Evolutionary conservation across 2,888 invertebrate genomes (phyloP), one percentile per base, ranked within the genome.

Genomic region (Heliconius ethilla): DNA sequence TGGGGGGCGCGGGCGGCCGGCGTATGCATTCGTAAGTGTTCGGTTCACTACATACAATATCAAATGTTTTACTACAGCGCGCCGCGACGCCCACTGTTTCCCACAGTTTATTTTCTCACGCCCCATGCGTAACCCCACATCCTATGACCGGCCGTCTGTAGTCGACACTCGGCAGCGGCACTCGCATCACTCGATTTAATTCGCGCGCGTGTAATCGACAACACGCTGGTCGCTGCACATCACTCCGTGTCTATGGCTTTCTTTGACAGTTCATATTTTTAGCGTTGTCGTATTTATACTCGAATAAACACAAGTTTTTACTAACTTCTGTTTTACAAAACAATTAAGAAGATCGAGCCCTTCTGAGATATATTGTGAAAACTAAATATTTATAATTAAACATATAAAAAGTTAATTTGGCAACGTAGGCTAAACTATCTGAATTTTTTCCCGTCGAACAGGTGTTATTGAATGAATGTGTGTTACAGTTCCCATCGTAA

Each of bases 61-160:
- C 95, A 95, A 94, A 95, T 95, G 95, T 95, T 95, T 95, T 93
- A 95, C 95, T 95, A 95, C 94, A 95, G 88, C 84, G 91, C 90
- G 89, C 88, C 84, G 91, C 90, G 89, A 84, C 85, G 96, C 96
- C 96, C 96, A 96, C 96, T 96, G 96, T 96, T 96, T 96, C 96
- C 96, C 96, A 96, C 96, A 96, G 96, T 96, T 96, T 95, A 95
- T 96, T 96, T 96, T 96, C 96, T 96, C 96, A 96, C 96, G 96
- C 96, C 96, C 96, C 95, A 95, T 95, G 95, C 95, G 95, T 96
- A 96, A 96, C 96, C 96, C 96, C 95, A 96, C 96, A 96, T 96
- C 96, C 96, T 96, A 95, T 95, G 95, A 92, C 92, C 92, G 92
- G 88, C 90, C 88, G 93, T 87, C 90, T 89, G 85, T 88, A 85